phyloP scores from a whole-genome alignment of 1,140 invertebrate species.

The Neuroterus valhalla region DNA sequence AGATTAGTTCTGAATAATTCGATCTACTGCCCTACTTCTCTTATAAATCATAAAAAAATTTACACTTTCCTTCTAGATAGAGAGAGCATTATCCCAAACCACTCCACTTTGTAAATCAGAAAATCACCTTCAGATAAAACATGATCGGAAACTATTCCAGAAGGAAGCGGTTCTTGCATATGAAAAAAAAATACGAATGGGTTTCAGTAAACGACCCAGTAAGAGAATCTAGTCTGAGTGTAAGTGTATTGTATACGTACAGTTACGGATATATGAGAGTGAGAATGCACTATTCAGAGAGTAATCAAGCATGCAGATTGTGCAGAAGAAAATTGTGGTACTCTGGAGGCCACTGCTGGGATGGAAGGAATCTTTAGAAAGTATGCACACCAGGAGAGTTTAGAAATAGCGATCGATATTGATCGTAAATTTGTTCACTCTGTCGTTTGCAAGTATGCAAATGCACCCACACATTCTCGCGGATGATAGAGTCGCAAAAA shows the following conservation, averaged over 20 bases:
- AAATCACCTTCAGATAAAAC: not conserved
- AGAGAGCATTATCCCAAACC: no score
- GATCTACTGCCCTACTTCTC: no score
- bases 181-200: not conserved
- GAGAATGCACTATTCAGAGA: conserved; percentile 25
- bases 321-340: conserved; percentile 16
- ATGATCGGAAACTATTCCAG: not conserved
- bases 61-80: no score
- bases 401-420: conserved; percentile 30
- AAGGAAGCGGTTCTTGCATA: not conserved
- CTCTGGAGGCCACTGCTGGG: not conserved
- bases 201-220: conserved; percentile 1
- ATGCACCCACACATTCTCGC: conserved; percentile 8
- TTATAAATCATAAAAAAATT: no score
- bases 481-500: not conserved
- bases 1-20: no score
- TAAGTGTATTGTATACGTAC: not conserved
- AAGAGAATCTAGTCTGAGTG: not conserved
- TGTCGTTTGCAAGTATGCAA: conserved; percentile 21
- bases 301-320: conserved; percentile 31
- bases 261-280: not conserved
- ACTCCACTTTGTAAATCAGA: no score
- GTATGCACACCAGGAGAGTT: conserved; percentile 13
- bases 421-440: conserved; percentile 18
- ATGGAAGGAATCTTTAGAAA: conserved; percentile 21